A percentile compares a stretch with the other conserved stretches of the same genome.
phyloP scores from a whole-genome alignment of 1,140 invertebrate species.

The Helicoverpa zea region DNA sequence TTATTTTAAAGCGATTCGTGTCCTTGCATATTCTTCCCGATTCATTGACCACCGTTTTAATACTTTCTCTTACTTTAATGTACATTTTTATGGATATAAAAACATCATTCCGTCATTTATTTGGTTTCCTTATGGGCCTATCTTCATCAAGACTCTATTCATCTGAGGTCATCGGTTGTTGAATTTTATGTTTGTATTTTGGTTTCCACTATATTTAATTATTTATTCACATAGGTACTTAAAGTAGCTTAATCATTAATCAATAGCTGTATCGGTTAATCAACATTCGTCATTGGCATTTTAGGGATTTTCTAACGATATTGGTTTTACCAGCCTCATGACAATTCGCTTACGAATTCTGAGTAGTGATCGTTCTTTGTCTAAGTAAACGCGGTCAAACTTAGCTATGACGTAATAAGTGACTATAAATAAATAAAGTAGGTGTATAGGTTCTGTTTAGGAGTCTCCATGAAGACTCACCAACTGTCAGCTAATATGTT shows the following conservation, averaged over 20 bases:
- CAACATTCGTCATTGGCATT: not conserved
- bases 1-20: not conserved
- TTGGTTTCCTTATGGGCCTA: not conserved
- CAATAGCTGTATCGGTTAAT: too few species aligned
- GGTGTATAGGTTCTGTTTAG: constrained; percentile 3
- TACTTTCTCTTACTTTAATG: constrained; percentile 14
- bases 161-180: not conserved
- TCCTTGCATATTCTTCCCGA: constrained; percentile 30
- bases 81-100: not conserved
- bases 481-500: not conserved
- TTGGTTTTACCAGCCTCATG: constrained; percentile 17
- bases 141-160: not conserved
- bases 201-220: too few species aligned
- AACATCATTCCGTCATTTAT: not conserved
- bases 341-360: constrained; percentile 27
- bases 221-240: not conserved
- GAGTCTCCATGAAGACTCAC: not conserved
- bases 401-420: constrained; percentile 30
- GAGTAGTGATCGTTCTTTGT: constrained; percentile 3
- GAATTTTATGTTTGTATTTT: too few species aligned
- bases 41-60: constrained; percentile 19
- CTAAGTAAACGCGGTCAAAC: constrained; percentile 21
- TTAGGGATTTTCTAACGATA: constrained; percentile 7
- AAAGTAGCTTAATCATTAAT: not conserved
- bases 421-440: constrained; percentile 8